Percentiles rank a stretch among this genome's conserved stretches.
Conservation (phyloP, 1,140 invertebrate genomes). For the Proctacanthus coquilletti region DNA sequence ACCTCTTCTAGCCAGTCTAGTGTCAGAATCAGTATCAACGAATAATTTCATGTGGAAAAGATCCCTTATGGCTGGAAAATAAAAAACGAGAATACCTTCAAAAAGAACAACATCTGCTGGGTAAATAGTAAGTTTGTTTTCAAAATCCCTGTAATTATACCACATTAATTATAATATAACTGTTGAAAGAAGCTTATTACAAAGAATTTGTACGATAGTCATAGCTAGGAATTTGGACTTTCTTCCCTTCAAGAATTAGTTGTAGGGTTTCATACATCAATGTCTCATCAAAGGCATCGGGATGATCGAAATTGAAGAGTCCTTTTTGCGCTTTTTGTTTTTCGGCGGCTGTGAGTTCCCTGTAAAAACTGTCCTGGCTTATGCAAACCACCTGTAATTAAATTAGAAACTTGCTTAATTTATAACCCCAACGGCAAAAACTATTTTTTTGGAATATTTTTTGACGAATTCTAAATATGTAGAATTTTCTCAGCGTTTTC, state of each 20-base stretch:
- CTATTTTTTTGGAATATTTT: neutral
- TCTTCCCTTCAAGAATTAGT: constrained; percentile 66
- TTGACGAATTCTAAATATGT: neutral
- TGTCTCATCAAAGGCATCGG: constrained; percentile 81
- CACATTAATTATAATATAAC: constrained; percentile 23
- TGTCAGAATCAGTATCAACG: constrained; percentile 98
- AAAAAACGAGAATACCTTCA: constrained; percentile 97
- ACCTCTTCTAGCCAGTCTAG: constrained; percentile 87
- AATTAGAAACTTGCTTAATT: constrained; percentile 1
- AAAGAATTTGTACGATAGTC: constrained; percentile 75
- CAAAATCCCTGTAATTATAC: constrained; percentile 42
- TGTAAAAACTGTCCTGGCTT: constrained; percentile 92
- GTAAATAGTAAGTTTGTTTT: constrained; percentile 68
- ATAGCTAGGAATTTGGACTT: constrained; percentile 78
- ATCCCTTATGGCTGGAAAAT: constrained; percentile 85
- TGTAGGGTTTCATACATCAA: constrained; percentile 58
- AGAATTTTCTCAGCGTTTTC: too few species aligned
- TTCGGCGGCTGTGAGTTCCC: constrained; percentile 66
- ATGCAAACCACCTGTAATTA: constrained; percentile 49
- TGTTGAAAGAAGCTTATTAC: too few species aligned
- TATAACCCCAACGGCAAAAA: constrained; percentile 1
- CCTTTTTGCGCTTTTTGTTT: constrained; percentile 73
- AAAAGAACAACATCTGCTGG: constrained; percentile 97
- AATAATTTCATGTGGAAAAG: constrained; percentile 99
- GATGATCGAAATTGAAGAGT: constrained; percentile 96